phyloP scores from a whole-genome alignment of 1,140 invertebrate genomes.

The Helicorthomorpha holstii region DNA sequence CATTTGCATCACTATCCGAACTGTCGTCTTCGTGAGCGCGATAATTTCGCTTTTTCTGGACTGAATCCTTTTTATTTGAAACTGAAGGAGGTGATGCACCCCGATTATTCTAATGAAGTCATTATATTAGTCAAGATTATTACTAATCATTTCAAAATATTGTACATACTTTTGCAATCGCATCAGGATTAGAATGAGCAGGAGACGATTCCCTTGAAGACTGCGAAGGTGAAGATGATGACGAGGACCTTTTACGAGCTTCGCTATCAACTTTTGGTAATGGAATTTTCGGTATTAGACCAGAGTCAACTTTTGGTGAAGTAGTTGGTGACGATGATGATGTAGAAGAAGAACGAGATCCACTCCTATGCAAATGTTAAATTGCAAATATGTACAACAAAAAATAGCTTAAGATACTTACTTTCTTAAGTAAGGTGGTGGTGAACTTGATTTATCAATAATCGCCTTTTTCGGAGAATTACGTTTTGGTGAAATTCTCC shows the following conservation, averaged over 20 bases:
- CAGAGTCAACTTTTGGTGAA: not conserved
- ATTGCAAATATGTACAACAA: not conserved
- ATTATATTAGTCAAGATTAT: too few relatives aligned
- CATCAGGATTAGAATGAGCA: too few relatives aligned
- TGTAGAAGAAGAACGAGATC: too few relatives aligned
- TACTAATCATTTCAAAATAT: too few relatives aligned
- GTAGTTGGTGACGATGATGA: too few relatives aligned
- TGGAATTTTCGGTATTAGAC: not conserved
- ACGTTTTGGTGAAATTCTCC: slow-evolving; percentile 2
- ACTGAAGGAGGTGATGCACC: slow-evolving; percentile 43
- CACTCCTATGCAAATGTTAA: not conserved
- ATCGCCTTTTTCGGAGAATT: too few relatives aligned
- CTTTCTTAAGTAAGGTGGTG: not conserved
- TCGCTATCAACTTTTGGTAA: too few relatives aligned
- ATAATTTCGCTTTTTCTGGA: slow-evolving; percentile 67
- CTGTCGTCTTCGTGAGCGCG: slow-evolving; percentile 62
- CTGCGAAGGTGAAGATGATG: not conserved
- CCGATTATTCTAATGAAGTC: not conserved
- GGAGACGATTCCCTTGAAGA: too few relatives aligned
- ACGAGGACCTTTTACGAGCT: not conserved
- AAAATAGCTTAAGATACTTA: not conserved
- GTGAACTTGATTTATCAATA: too few relatives aligned
- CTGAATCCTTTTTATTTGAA: slow-evolving; percentile 52
- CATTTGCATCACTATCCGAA: slow-evolving; percentile 31
- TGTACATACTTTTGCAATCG: too few relatives aligned